Conservation (phyloP, 2,113 vertebrate genomes). For the Oplegnathus fasciatus region DNA sequence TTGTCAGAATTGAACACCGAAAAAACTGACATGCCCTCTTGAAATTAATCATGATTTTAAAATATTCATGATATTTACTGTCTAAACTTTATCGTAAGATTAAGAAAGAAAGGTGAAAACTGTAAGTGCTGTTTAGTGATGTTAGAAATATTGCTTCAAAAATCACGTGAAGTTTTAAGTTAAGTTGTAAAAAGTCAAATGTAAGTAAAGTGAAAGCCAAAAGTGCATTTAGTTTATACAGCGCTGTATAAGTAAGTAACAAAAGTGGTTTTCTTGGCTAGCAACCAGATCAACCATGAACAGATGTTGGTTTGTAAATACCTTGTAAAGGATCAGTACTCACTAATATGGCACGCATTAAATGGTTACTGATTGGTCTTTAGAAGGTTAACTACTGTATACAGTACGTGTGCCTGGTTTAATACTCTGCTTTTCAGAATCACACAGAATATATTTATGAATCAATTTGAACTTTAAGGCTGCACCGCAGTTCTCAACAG, state of each 20-base stretch:
- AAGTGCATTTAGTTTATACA: neutral
- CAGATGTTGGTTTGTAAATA: neutral
- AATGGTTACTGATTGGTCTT: neutral
- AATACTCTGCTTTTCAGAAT: neutral
- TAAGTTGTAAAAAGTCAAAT: neutral
- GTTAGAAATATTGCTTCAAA: neutral
- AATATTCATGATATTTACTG: neutral
- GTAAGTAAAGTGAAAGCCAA: neutral
- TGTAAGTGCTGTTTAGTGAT: neutral
- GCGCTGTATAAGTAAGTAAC: neutral
- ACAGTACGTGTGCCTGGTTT: neutral
- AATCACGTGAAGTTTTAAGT: neutral
- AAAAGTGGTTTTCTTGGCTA: neutral
- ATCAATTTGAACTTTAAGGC: conserved; percentile 3
- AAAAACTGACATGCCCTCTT: neutral
- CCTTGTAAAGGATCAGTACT: neutral
- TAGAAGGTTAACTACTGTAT: conserved; percentile 5
- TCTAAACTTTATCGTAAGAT: no score
- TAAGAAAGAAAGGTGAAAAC: neutral
- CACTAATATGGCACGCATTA: neutral
- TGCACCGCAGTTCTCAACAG: neutral
- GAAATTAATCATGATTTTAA: neutral
- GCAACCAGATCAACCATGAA: neutral
- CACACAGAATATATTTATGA: neutral
- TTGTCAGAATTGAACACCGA: neutral